Percentiles rank a stretch among this genome's conserved stretches.
Conservation (phyloP, 2,888 invertebrate species). For the Drosophila melanosoma region DNA sequence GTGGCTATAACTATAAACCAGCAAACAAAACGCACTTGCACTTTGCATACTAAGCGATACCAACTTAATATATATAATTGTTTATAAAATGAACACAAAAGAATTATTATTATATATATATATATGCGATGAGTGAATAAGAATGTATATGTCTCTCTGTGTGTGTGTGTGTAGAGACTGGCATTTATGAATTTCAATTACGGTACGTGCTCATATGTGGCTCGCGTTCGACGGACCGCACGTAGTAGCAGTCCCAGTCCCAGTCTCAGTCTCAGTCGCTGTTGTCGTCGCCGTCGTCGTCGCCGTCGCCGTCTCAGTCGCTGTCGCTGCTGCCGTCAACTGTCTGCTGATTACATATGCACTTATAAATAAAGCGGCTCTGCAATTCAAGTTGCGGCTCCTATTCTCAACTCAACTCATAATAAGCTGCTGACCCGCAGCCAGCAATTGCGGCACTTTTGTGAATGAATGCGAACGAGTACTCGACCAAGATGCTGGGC, state of each 20-base stretch:
- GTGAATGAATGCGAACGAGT: slow-evolving; percentile 60
- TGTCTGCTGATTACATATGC: slow-evolving; percentile 63
- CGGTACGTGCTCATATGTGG: slow-evolving; percentile 70
- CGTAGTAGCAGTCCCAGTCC: slow-evolving; percentile 50
- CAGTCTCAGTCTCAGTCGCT: slow-evolving; percentile 17
- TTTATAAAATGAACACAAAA: slow-evolving; percentile 69
- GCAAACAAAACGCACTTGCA: slow-evolving; percentile 55
- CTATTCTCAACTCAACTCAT: slow-evolving; percentile 39
- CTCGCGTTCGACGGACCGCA: slow-evolving; percentile 62
- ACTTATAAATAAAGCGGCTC: slow-evolving; percentile 58
- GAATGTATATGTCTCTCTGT: slow-evolving; percentile 28
- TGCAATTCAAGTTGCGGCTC: slow-evolving; percentile 46
- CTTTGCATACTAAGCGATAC: slow-evolving; percentile 66
- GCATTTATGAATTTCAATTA: slow-evolving; percentile 78
- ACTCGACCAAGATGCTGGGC: slow-evolving; percentile 5
- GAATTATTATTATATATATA: slow-evolving; percentile 58
- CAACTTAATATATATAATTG: slow-evolving; percentile 66
- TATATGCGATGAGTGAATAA: slow-evolving; percentile 43
- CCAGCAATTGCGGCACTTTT: slow-evolving; percentile 29
- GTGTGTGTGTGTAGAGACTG: slow-evolving; percentile 41
- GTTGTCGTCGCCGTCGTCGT: slow-evolving; percentile 5
- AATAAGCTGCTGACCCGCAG: slow-evolving; percentile 55
- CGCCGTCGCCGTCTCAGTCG: slow-evolving; percentile 13
- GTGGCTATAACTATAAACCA: slow-evolving; percentile 6
- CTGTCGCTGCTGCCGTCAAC: slow-evolving; percentile 15